Percentiles rank a stretch among this genome's conserved stretches.
phyloP scores from a whole-genome alignment of 2,113 vertebrate genomes.

The Rhinoderma darwinii region DNA sequence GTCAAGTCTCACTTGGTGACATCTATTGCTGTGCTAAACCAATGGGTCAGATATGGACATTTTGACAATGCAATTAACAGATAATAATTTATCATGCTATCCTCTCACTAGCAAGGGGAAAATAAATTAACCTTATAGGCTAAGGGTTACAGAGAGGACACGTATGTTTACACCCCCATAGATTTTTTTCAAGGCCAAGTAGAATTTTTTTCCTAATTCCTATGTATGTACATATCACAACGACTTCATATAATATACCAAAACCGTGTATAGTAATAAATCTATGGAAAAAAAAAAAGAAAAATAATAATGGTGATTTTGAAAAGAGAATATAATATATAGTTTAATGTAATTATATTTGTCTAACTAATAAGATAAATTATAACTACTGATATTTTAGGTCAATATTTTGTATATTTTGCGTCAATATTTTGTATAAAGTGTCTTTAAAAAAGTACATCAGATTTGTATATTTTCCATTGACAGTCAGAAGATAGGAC shows the following conservation, averaged over 20 bases:
- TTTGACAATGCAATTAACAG: background rate
- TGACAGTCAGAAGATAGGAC: background rate
- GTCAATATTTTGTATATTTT: background rate
- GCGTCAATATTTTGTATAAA: background rate
- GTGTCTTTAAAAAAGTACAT: too few species aligned
- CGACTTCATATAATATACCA: background rate
- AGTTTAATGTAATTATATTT: background rate
- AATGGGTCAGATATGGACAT: background rate
- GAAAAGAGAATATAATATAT: too few species aligned
- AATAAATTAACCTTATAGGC: background rate
- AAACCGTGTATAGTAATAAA: background rate
- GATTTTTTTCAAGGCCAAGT: background rate
- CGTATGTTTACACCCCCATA: background rate
- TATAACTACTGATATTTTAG: background rate
- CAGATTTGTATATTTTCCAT: background rate
- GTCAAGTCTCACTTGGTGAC: slow-evolving; percentile 2
- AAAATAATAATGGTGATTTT: too few species aligned
- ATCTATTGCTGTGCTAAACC: background rate
- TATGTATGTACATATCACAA: background rate
- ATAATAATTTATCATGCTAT: background rate
- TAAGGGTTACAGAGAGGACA: background rate
- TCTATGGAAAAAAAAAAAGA: too few species aligned
- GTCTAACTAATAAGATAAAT: background rate
- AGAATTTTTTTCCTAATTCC: background rate
- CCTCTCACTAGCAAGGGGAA: background rate